Conservation (phyloP, 2,797 vertebrate genomes). For the Podargus strigoides region DNA sequence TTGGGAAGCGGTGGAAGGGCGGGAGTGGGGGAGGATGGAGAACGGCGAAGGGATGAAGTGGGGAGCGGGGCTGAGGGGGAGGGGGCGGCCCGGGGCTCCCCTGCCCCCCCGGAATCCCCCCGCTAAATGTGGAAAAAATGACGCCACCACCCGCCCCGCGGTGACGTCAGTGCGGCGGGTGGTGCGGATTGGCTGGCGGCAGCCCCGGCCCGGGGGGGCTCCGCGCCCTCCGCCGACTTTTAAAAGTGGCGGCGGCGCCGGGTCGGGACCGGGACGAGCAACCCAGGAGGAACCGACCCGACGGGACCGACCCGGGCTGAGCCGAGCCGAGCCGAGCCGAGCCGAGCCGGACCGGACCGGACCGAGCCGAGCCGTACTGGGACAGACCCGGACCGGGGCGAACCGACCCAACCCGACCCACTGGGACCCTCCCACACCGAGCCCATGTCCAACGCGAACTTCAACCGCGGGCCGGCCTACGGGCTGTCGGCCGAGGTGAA, state of each 20-base stretch:
- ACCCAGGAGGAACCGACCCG: neutral
- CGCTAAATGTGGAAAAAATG: slow-evolving; percentile 19
- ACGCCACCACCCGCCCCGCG: neutral
- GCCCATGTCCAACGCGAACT: neutral
- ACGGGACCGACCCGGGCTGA: neutral
- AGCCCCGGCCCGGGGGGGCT: neutral
- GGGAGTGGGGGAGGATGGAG: too few species aligned
- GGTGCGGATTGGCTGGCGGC: neutral
- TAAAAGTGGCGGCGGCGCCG: slow-evolving; percentile 10
- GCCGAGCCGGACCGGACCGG: too few species aligned
- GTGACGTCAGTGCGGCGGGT: neutral
- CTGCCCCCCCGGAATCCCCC: neutral
- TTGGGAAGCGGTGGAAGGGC: too few species aligned
- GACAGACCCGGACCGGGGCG: too few species aligned
- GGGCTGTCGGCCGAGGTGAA: slow-evolving; percentile 13
- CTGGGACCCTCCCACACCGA: neutral
- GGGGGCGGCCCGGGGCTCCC: neutral
- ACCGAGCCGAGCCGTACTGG: too few species aligned
- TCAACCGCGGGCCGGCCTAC: slow-evolving; percentile 21
- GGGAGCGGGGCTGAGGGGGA: too few species aligned
- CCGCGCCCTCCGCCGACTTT: neutral
- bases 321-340: neutral
- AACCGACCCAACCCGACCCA: neutral
- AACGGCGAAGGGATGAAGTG: neutral
- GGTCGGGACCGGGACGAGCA: neutral